These are phyloP conservation scores for Montipora foliosa DNA, from an alignment of 64 coral and sea anemone genomes.

Conservation along the genomic window DNA sequence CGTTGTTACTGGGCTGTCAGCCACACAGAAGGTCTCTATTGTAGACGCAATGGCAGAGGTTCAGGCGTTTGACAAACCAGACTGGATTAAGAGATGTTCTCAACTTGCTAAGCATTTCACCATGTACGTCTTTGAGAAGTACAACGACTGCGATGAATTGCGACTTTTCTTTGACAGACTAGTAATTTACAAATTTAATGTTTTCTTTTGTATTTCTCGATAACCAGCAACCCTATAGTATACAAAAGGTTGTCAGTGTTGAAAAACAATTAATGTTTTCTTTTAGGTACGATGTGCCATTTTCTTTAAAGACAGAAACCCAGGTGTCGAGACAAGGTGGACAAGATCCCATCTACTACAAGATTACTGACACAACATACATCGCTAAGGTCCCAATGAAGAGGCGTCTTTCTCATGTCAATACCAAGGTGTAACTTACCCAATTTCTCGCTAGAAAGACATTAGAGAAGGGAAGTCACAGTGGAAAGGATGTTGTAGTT, in stretches of 20 bases:
- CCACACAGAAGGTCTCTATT: conserved; percentile 5
- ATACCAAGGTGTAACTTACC: conserved; percentile 45
- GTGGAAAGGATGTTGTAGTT: neutral
- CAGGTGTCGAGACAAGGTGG: neutral
- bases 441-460: conserved; percentile 2
- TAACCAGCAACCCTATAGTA: no score
- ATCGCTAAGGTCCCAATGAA: neutral
- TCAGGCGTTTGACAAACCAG: conserved; percentile 56
- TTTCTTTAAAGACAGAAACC: neutral
- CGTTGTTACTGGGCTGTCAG: neutral
- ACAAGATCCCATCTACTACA: neutral
- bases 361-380: conserved; percentile 6
- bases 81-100: conserved; percentile 67
- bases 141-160: conserved; percentile 42
- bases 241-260: neutral
- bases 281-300: neutral
- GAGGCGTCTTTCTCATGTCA: conserved; percentile 5
- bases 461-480: neutral
- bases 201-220: neutral
- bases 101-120: conserved; percentile 65
- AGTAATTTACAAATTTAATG: neutral
- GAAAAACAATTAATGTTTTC: neutral
- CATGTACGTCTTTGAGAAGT: conserved; percentile 37
- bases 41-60: conserved; percentile 64
- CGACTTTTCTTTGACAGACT: conserved; percentile 44